Percentiles rank a stretch among this genome's conserved stretches.
Conservation (phyloP, 1,140 invertebrate species). For the Drosophila subpulchrella region DNA sequence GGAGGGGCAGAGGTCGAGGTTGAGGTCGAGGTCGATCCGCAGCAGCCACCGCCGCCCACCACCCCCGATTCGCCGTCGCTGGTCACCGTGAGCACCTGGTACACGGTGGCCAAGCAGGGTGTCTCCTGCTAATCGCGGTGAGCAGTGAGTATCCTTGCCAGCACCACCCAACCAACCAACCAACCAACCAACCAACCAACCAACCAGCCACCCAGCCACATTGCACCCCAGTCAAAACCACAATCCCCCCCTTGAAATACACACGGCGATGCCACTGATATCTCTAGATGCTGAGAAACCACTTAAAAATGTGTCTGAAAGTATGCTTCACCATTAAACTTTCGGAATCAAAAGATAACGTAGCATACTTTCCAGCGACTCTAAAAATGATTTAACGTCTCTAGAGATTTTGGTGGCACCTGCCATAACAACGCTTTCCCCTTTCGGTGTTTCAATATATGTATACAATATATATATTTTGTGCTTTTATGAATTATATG, state of each 20-base stretch:
- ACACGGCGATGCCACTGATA: too few species aligned
- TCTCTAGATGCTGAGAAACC: neutral
- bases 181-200: neutral
- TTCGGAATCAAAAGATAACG: neutral
- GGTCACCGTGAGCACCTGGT: slow-evolving; percentile 83
- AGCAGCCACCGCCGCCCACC: slow-evolving; percentile 39
- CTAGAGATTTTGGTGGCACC: neutral
- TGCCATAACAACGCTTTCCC: too few species aligned
- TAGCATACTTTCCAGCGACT: too few species aligned
- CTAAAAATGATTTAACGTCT: neutral
- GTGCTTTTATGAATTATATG: slow-evolving; percentile 21
- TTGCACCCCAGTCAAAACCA: neutral
- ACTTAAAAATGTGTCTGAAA: too few species aligned
- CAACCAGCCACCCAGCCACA: neutral
- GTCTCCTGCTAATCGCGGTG: slow-evolving; percentile 76
- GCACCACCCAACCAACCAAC: neutral
- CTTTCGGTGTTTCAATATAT: slow-evolving; percentile 12
- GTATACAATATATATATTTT: slow-evolving; percentile 29
- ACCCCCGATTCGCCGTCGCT: slow-evolving; percentile 80
- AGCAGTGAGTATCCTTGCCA: slow-evolving; percentile 42
- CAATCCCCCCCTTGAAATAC: neutral
- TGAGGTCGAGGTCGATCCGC: slow-evolving; percentile 12
- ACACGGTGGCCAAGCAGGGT: slow-evolving; percentile 84
- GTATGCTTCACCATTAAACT: neutral
- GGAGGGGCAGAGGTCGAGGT: neutral